Evolutionary conservation across 2,797 vertebrate species (phyloP).

Genomic region (Erpetoichthys calabaricus): DNA sequence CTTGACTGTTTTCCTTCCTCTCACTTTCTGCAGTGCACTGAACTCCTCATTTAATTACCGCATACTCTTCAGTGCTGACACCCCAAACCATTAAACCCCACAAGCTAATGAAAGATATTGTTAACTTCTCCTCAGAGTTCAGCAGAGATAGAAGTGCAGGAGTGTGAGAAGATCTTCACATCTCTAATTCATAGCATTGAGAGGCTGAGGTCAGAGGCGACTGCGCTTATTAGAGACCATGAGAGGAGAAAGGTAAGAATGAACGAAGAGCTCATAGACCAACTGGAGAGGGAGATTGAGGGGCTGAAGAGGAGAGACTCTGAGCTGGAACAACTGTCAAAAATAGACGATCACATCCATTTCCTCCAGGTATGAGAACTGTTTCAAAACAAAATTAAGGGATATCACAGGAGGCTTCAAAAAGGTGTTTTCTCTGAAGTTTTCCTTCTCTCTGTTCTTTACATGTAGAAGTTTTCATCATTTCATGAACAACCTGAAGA

Average conservation of each 20-base stretch:
- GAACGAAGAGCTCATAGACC: slow-evolving; percentile 40
- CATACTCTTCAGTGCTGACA: too few species aligned
- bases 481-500: too few species aligned
- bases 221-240: slow-evolving; percentile 44
- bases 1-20: too few species aligned
- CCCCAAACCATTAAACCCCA: too few species aligned
- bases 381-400: background rate
- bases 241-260: slow-evolving; percentile 37
- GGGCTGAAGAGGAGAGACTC: slow-evolving; percentile 51
- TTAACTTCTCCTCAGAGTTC: slow-evolving; percentile 36
- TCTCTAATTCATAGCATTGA: slow-evolving; percentile 48
- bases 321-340: slow-evolving; percentile 47
- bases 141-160: slow-evolving; percentile 39
- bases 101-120: too few species aligned
- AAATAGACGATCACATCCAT: slow-evolving; percentile 56
- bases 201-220: slow-evolving; percentile 49
- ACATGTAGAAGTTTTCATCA: too few species aligned
- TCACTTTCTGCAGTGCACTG: too few species aligned
- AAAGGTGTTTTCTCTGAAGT: too few species aligned
- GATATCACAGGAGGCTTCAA: too few species aligned
- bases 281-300: slow-evolving; percentile 61
- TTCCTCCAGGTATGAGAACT: slow-evolving; percentile 45
- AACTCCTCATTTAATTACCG: too few species aligned
- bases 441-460: too few species aligned
- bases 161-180: slow-evolving; percentile 53